Percentiles rank a stretch among this genome's conserved stretches.
These are phyloP conservation scores for Euclidia mi DNA, from an alignment of 2,888 invertebrate species.

Conservation along the genomic window DNA sequence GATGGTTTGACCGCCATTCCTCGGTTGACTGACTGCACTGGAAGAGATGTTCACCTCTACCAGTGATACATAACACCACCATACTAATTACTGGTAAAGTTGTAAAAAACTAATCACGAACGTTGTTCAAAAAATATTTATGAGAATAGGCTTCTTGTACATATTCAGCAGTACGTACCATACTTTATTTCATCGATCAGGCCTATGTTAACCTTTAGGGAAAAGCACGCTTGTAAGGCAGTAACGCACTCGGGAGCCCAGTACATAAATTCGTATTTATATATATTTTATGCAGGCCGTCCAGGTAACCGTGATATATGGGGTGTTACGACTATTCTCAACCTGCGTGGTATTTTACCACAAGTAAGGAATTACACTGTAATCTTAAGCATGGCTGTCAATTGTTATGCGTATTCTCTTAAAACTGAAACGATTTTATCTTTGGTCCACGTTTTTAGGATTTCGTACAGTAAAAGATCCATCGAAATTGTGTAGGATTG, in stretches of 20 bases:
- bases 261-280: slow-evolving; percentile 12
- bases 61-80: no score
- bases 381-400: background rate
- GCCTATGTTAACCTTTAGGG: background rate
- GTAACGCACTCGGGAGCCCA: background rate
- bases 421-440: no score
- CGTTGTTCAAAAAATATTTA: no score
- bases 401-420: slow-evolving; percentile 21
- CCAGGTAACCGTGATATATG: slow-evolving; percentile 10
- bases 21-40: no score
- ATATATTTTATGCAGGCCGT: slow-evolving; percentile 9
- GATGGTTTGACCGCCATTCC: no score
- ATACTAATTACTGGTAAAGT: no score
- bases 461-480: no score
- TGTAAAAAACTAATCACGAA: no score
- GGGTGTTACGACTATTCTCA: background rate
- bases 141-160: no score
- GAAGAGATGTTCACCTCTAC: no score
- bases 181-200: background rate
- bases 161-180: background rate
- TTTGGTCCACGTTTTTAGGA: no score
- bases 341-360: background rate
- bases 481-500: no score
- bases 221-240: background rate
- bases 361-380: background rate